A percentile compares a stretch with the other conserved stretches of the same genome.
phyloP scores from a whole-genome alignment of 2,113 vertebrate genomes.

The Donacobius atricapilla region DNA sequence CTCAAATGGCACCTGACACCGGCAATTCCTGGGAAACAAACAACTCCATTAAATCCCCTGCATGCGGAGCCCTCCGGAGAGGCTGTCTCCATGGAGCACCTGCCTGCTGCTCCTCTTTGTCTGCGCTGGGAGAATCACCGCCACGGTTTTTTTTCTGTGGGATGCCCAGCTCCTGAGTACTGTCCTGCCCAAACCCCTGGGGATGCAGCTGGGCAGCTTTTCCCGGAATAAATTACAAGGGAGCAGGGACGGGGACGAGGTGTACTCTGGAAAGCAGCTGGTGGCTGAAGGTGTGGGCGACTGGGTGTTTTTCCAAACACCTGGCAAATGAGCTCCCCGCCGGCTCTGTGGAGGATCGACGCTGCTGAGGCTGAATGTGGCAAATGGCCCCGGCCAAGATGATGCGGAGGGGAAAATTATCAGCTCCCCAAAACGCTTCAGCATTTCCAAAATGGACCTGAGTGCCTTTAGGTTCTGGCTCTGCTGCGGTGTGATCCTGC shows the following conservation, averaged over 20 bases:
- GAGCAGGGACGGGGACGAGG: neutral
- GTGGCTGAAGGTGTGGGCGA: neutral
- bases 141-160: neutral
- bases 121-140: neutral
- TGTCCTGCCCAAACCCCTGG: neutral
- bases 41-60: conserved; percentile 2
- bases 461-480: neutral
- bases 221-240: neutral
- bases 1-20: neutral
- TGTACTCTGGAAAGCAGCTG: neutral
- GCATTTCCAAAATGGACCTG: neutral
- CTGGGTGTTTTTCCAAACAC: neutral
- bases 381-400: neutral
- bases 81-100: conserved; percentile 29
- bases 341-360: neutral
- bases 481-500: rapidly evolving
- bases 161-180: neutral
- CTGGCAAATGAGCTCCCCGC: neutral
- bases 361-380: neutral
- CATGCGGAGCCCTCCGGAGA: neutral
- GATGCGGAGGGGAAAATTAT: neutral
- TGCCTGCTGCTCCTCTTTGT: conserved; percentile 12
- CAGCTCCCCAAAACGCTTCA: neutral
- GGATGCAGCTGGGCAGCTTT: neutral
- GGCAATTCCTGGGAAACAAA: neutral